Base-by-base conservation (phyloP, 53 echinoderm and acorn worm genomes). In the Temnopleurus reevesii region DNA sequence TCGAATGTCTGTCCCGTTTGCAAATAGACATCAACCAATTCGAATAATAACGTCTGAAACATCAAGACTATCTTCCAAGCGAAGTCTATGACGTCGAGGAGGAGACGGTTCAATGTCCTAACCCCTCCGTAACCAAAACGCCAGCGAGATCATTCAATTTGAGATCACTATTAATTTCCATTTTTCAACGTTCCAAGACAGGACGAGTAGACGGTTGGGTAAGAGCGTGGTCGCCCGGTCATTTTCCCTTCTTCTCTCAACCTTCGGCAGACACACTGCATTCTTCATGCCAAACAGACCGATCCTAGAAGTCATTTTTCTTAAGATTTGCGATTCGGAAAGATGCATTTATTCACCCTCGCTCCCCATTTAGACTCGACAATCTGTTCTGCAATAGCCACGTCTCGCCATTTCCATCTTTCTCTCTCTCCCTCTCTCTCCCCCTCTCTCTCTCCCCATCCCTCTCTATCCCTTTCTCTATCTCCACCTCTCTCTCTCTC, bases 281-380 rank as follows among this genome's bases (percentile, higher is more conserved):
- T 71, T n/a, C 41, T 71, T 71, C 71, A 71, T 41, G 43, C 23
- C 36, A 36, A 41, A 71, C 71, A 21, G 71, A 19, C 71, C n/a
- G 1, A 71, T 71, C 38, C 71, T 21, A 71, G 41, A 71, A 71
- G 71, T 71, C 71, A 71, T 38, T 71, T 71, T 71, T 71, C n/a
- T 71, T 41, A 19, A 23, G 71, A 71, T 71, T 71, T 19, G 71
- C 36, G 71, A 8, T 71, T 41, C n/a, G 23, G 36, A 71, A 71
- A 41, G 71, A 71, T 71, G 71, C 71, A 71, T 71, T 71, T 71
- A 71, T 71, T 71, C 71, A 71, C 36, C 71, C 47, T 79, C 47
- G 29, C 41, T 79, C 41, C 49, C 79, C 30, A 46, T 45, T 17
- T 49, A 8, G 53, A 10, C 53, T 51, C 53, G 53, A 15, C 53